phyloP scores from a whole-genome alignment of 1,140 invertebrate species.

The Trachelipus rathkii region DNA sequence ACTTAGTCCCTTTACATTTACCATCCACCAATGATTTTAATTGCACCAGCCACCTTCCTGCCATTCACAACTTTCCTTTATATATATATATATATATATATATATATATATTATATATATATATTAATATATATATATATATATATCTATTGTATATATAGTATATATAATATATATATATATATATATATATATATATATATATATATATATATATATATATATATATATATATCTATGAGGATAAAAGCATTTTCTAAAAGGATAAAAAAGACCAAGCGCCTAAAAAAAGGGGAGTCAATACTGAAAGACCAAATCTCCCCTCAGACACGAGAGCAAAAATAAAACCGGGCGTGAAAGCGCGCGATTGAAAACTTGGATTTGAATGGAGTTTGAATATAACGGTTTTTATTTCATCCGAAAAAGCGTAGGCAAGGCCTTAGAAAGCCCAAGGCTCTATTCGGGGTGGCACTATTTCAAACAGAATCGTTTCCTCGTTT shows the following conservation, averaged over 20 bases:
- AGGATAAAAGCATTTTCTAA: conserved; percentile 8
- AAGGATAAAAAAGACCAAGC: conserved; percentile 10
- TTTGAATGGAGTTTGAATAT: not conserved
- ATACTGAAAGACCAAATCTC: not conserved
- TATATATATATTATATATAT: no score
- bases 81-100: no score
- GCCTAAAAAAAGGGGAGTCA: conserved; percentile 2
- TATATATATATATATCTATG: not conserved
- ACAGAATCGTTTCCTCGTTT: not conserved
- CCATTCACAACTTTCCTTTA: no score
- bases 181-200: not conserved
- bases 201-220: conserved; percentile 5
- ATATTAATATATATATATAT: no score
- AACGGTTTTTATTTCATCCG: not conserved
- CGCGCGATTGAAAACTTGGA: not conserved
- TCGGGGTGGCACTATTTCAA: not conserved
- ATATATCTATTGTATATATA: no score
- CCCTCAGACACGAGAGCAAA: not conserved
- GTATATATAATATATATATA: no score
- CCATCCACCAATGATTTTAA: no score
- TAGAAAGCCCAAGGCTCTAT: not conserved
- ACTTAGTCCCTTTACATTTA: no score
- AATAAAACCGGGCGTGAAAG: not conserved
- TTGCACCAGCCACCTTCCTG: no score
- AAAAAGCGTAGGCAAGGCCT: not conserved